Conservation (phyloP, 2,797 vertebrate genomes). For the Masticophis lateralis region DNA sequence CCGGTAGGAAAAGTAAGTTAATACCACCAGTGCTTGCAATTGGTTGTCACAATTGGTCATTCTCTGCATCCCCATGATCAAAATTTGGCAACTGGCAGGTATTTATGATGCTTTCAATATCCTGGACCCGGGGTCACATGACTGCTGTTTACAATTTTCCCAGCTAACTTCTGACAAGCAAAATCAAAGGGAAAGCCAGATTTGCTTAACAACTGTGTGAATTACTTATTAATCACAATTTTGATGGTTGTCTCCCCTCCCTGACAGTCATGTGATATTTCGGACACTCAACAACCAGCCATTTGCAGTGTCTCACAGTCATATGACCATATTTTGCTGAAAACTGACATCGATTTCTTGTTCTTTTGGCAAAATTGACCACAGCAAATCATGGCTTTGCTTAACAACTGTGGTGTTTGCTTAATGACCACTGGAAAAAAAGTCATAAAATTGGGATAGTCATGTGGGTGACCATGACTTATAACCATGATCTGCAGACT, state of each 20-base stretch:
- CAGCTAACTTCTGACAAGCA: neutral
- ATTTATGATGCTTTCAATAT: neutral
- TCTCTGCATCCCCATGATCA: neutral
- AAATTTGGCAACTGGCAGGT: neutral
- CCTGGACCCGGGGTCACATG: neutral
- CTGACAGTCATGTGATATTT: neutral
- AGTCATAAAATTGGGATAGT: neutral
- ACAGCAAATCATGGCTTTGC: no score
- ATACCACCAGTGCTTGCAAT: no score
- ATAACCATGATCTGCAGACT: neutral
- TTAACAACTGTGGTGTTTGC: neutral
- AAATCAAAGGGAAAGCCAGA: neutral
- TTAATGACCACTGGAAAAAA: rapidly evolving
- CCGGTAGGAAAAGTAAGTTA: no score
- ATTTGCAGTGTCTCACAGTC: neutral
- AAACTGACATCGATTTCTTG: neutral
- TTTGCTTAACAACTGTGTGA: neutral
- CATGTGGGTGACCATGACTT: neutral
- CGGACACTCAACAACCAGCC: neutral
- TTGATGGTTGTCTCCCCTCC: no score
- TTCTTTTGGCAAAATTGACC: neutral
- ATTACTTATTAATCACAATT: neutral
- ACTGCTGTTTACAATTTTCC: neutral
- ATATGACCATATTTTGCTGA: neutral
- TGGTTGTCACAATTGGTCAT: neutral